A percentile compares a stretch with the other conserved stretches of the same genome.
Evolutionary conservation across 2,888 invertebrate genomes (phyloP).

Genomic region (Pinctada fucata): DNA sequence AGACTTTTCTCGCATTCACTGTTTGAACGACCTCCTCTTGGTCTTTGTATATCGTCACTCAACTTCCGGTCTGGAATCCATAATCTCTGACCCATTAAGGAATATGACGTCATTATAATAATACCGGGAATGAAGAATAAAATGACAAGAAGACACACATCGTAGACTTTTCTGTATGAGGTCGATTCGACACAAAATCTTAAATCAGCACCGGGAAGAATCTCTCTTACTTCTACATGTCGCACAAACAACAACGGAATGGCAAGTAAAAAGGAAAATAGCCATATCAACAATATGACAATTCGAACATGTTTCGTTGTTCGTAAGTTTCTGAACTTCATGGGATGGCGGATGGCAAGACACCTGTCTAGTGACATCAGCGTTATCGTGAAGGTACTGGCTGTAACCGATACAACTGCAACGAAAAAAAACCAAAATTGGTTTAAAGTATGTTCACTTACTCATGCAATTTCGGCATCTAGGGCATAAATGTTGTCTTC

Average conservation of each 20-base stretch:
- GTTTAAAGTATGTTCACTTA: too few species aligned
- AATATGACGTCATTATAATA: conserved; percentile 76
- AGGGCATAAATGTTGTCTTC: too few species aligned
- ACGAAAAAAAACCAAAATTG: conserved; percentile 7
- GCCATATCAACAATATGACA: conserved; percentile 83
- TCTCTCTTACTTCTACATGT: conserved; percentile 48
- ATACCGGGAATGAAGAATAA: conserved; percentile 86
- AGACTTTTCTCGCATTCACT: conserved; percentile 41
- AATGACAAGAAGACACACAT: conserved; percentile 84
- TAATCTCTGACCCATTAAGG: conserved; percentile 78
- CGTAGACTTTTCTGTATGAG: conserved; percentile 80
- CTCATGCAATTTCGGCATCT: too few species aligned
- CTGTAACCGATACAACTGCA: conserved; percentile 82
- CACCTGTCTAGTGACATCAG: conserved; percentile 87
- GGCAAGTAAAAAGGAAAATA: conserved; percentile 83
- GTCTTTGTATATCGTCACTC: conserved; percentile 34
- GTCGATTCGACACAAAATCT: conserved; percentile 81
- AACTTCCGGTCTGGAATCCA: conserved; percentile 59
- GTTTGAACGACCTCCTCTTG: conserved; percentile 33
- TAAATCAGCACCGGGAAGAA: conserved; percentile 46
- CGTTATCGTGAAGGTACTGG: conserved; percentile 88
- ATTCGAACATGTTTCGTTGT: conserved; percentile 83
- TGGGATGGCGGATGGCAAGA: conserved; percentile 85
- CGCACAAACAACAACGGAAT: conserved; percentile 82
- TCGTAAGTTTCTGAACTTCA: conserved; percentile 85